Evolutionary conservation across 1,140 invertebrate genomes (phyloP).

Genomic region (Sinonovacula constricta): DNA sequence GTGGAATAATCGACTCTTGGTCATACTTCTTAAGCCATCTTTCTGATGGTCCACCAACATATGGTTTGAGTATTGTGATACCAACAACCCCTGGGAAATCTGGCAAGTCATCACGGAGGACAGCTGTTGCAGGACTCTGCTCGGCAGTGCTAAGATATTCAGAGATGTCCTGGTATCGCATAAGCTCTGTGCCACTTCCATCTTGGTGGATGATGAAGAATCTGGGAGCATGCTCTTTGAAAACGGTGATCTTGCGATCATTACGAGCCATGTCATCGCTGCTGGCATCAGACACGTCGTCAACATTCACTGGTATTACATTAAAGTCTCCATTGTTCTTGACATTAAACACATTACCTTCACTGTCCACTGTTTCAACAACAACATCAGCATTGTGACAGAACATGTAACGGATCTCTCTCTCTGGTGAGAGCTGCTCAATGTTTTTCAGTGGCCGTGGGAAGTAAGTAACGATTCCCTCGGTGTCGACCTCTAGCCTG

Average conservation of each 20-base stretch:
- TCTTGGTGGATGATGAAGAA: slow-evolving; percentile 77
- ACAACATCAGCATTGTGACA: slow-evolving; percentile 74
- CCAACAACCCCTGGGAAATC: slow-evolving; percentile 73
- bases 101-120: slow-evolving; percentile 74
- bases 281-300: slow-evolving; percentile 66
- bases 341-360: slow-evolving; percentile 75
- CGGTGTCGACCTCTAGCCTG: slow-evolving; percentile 68
- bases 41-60: slow-evolving; percentile 68
- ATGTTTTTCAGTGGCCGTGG: slow-evolving; percentile 69
- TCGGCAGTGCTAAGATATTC: slow-evolving; percentile 72
- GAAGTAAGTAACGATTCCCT: slow-evolving; percentile 68
- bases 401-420: slow-evolving; percentile 71
- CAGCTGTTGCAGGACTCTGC: slow-evolving; percentile 73
- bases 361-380: slow-evolving; percentile 74
- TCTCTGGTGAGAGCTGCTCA: slow-evolving; percentile 64
- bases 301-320: slow-evolving; percentile 59
- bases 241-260: slow-evolving; percentile 62
- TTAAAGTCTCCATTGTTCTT: slow-evolving; percentile 70
- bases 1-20: slow-evolving; percentile 75
- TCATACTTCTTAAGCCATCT: slow-evolving; percentile 76
- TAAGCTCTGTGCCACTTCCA: slow-evolving; percentile 76
- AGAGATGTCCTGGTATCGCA: slow-evolving; percentile 74
- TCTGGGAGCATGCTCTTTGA: slow-evolving; percentile 74
- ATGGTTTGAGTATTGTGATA: slow-evolving; percentile 76
- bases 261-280: slow-evolving; percentile 50